Evolutionary conservation across 2,113 vertebrate genomes (phyloP).

Genomic region (Pleuronectes platessa): DNA sequence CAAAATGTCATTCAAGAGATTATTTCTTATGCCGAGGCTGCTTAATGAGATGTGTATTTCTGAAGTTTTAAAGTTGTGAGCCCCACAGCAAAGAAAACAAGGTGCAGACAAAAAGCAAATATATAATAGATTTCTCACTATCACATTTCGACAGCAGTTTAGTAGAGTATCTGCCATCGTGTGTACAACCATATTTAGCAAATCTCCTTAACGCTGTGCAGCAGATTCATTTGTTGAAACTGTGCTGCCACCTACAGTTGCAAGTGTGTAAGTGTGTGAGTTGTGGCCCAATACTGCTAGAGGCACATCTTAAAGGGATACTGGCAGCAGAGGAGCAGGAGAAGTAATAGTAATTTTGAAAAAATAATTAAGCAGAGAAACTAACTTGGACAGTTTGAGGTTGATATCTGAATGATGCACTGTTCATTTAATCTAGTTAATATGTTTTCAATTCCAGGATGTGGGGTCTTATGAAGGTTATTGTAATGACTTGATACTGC

Average conservation of each 20-base stretch:
- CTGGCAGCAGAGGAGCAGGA: neutral
- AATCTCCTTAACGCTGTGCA: neutral
- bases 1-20: no score
- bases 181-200: neutral
- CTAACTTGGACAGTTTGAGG: neutral
- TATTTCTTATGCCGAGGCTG: neutral
- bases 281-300: neutral
- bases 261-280: slow-evolving; percentile 34
- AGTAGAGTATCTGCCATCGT: neutral
- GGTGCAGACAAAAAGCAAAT: no score
- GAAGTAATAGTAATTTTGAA: neutral
- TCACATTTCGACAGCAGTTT: no score
- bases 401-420: neutral
- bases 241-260: slow-evolving; percentile 67
- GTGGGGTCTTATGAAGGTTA: neutral
- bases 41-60: neutral
- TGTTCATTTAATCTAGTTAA: neutral
- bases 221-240: neutral
- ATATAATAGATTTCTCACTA: no score
- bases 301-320: neutral
- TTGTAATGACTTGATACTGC: neutral
- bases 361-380: neutral
- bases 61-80: no score
- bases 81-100: neutral
- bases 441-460: neutral